These are phyloP conservation scores for Matsumurasca onukii DNA, from an alignment of 1,140 invertebrate species.

Conservation along the genomic window DNA sequence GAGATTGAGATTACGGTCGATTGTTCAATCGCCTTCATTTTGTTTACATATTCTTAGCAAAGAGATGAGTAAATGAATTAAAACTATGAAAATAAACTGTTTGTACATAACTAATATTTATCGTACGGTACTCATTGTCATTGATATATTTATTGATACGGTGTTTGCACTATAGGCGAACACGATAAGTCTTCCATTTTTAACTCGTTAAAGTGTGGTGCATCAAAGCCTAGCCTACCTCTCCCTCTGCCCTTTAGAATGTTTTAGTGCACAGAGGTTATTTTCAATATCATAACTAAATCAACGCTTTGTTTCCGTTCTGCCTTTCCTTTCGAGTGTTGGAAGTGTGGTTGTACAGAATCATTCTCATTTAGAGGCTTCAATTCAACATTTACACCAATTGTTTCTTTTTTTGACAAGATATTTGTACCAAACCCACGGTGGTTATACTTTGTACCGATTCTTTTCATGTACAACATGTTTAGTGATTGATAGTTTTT, in stretches of 20 bases:
- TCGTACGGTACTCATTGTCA: slow-evolving; percentile 28
- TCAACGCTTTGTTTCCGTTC: slow-evolving; percentile 3
- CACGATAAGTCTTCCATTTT: slow-evolving; percentile 30
- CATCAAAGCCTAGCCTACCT: slow-evolving; percentile 18
- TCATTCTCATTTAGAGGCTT: neutral
- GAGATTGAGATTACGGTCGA: too few relatives aligned
- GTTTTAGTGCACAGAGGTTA: slow-evolving; percentile 13
- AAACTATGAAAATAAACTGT: slow-evolving; percentile 22
- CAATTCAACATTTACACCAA: neutral
- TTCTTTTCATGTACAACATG: neutral
- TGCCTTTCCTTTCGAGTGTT: neutral
- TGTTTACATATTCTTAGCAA: too few relatives aligned
- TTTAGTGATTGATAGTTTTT: slow-evolving; percentile 11
- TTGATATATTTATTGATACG: slow-evolving; percentile 27
- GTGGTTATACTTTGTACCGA: neutral
- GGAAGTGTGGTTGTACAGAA: slow-evolving; percentile 9
- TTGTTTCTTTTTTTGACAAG: neutral
- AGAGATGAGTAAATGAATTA: slow-evolving; percentile 5
- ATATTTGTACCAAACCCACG: neutral
- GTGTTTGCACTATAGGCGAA: slow-evolving; percentile 28
- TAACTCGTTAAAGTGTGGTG: slow-evolving; percentile 28
- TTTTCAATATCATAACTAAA: slow-evolving; percentile 18
- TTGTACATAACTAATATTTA: slow-evolving; percentile 29
- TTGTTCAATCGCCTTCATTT: slow-evolving; percentile 14
- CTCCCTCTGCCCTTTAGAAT: too few relatives aligned